Conservation (phyloP, 2,113 vertebrate genomes). For the Chelonoidis abingdonii region DNA sequence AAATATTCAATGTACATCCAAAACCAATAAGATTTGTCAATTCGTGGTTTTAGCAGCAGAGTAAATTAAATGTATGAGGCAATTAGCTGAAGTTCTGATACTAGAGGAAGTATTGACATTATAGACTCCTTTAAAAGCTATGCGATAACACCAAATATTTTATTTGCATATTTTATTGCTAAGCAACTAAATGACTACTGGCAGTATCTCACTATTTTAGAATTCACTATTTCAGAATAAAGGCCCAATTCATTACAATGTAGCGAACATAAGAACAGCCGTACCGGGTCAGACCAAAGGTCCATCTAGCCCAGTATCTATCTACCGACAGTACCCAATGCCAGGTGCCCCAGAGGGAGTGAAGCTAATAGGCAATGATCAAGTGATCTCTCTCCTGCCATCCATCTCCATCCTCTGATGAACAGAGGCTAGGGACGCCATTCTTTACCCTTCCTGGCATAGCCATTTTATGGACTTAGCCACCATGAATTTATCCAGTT, state of each 20-base stretch:
- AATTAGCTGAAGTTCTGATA: conserved; percentile 32
- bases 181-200: not conserved
- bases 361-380: no score
- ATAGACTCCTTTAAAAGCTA: conserved; percentile 22
- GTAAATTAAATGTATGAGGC: conserved; percentile 44
- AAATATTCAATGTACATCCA: not conserved
- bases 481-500: no score
- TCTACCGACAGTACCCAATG: no score
- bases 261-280: not conserved
- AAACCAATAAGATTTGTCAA: not conserved
- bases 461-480: no score
- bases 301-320: no score
- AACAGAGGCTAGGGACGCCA: no score
- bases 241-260: not conserved
- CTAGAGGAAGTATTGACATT: not conserved
- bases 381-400: no score
- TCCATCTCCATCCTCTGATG: no score
- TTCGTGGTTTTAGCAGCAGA: conserved; percentile 7
- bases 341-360: no score
- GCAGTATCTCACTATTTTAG: conserved; percentile 3
- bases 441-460: no score
- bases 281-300: no score
- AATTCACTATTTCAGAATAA: not conserved
- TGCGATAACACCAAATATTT: conserved; percentile 37
- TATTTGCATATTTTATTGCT: not conserved